Conservation (phyloP, 2,797 vertebrate genomes). For the Sebastes vulpes region DNA sequence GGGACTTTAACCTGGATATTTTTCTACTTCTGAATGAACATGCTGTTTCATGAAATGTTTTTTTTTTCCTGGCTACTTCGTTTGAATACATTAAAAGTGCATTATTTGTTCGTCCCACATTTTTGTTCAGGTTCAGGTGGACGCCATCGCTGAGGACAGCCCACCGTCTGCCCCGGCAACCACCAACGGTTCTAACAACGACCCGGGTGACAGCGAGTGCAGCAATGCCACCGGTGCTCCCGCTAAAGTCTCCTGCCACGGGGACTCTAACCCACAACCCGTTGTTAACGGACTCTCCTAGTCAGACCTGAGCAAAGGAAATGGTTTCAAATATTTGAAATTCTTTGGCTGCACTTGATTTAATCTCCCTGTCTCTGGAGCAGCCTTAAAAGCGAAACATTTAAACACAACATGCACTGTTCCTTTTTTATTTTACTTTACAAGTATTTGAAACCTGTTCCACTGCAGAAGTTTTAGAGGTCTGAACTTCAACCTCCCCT, state of each 20-base stretch:
- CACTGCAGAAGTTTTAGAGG: conserved; percentile 39
- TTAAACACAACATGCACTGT: conserved; percentile 72
- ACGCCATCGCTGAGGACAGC: conserved; percentile 92
- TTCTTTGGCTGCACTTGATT: conserved; percentile 59
- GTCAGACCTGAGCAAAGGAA: conserved; percentile 66
- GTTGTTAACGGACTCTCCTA: conserved; percentile 96
- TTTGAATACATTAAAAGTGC: neutral
- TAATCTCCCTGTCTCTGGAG: conserved; percentile 32
- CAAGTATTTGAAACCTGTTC: conserved; percentile 74
- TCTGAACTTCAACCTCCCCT: conserved; percentile 47
- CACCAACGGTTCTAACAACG: conserved; percentile 88
- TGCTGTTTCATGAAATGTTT: neutral
- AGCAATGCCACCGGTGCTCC: conserved; percentile 72
- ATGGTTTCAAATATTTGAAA: conserved; percentile 72
- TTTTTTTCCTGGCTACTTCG: neutral
- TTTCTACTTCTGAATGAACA: neutral
- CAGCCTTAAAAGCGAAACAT: conserved; percentile 47
- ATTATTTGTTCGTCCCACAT: neutral
- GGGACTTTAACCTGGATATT: neutral
- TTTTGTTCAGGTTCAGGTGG: conserved; percentile 77
- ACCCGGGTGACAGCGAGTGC: conserved; percentile 26
- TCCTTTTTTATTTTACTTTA: conserved; percentile 54
- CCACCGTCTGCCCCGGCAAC: conserved; percentile 82
- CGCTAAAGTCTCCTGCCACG: conserved; percentile 82
- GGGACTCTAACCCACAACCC: conserved; percentile 86